A percentile compares a stretch with the other conserved stretches of the same genome.
These are phyloP conservation scores for Drosophila yooni DNA, from an alignment of 2,888 invertebrate genomes.

Conservation along the genomic window DNA sequence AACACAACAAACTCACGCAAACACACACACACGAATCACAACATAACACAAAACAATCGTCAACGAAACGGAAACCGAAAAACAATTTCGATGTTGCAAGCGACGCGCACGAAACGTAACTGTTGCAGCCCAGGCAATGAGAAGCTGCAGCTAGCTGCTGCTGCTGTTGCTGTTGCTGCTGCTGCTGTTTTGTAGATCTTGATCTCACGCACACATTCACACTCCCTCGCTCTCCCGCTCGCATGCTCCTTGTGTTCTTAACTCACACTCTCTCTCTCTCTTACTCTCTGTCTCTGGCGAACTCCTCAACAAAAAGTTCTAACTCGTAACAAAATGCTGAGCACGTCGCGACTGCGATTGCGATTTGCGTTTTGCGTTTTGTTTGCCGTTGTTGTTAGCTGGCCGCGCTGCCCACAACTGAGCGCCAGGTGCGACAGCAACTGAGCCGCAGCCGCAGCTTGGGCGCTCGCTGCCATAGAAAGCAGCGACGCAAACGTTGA, in stretches of 20 bases:
- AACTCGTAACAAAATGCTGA: conserved; percentile 33
- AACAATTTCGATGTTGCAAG: conserved; percentile 64
- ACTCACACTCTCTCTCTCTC: conserved; percentile 18
- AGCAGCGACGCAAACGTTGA: conserved; percentile 31
- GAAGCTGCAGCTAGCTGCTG: conserved; percentile 60
- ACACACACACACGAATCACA: conserved; percentile 22
- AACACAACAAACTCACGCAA: conserved; percentile 32
- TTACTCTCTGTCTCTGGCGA: conserved; percentile 7
- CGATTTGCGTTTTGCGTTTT: conserved; percentile 45
- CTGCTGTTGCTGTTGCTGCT: conserved; percentile 31
- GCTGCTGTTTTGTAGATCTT: conserved; percentile 30
- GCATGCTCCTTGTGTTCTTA: conserved; percentile 31
- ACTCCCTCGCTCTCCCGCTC: conserved; percentile 46
- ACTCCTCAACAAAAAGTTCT: conserved; percentile 53
- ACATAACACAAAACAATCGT: conserved; percentile 26
- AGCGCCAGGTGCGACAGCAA: conserved; percentile 69
- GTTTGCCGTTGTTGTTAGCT: conserved; percentile 69
- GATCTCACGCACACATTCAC: conserved; percentile 41
- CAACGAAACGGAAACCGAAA: conserved; percentile 32
- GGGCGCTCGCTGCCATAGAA: conserved; percentile 39
- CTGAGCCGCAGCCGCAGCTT: conserved; percentile 51
- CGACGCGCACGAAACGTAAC: conserved; percentile 60
- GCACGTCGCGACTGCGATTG: conserved; percentile 42
- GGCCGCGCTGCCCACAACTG: conserved; percentile 74
- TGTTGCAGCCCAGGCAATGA: conserved; percentile 57